Conservation (phyloP, 2,888 invertebrate species). For the Pharmacophagus antenor region DNA sequence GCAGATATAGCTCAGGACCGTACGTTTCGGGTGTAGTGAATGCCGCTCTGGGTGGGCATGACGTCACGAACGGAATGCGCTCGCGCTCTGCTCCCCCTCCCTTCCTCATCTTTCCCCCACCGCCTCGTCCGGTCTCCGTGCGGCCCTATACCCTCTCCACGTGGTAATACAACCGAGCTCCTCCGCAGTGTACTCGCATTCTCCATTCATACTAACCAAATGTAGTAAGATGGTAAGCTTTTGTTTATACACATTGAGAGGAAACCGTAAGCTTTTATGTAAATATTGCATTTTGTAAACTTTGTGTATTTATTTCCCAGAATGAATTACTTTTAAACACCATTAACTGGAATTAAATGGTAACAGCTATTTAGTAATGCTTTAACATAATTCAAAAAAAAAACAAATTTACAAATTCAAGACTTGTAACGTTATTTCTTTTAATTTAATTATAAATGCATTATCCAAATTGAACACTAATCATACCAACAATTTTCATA, state of each 20-base stretch:
- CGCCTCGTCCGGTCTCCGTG: conserved; percentile 40
- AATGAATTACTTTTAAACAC: too few species aligned
- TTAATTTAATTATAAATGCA: too few species aligned
- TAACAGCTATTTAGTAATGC: too few species aligned
- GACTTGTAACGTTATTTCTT: too few species aligned
- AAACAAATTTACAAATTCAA: too few species aligned
- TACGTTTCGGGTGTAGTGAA: conserved; percentile 65
- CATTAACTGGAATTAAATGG: too few species aligned
- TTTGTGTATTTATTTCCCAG: background rate
- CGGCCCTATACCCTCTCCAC: conserved; percentile 47
- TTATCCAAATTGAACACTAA: too few species aligned
- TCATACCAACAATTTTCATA: too few species aligned
- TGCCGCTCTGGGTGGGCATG: conserved; percentile 79
- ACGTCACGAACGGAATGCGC: conserved; percentile 79
- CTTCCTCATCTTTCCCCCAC: conserved; percentile 48
- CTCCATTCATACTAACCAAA: conserved; percentile 58
- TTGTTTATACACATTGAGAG: conserved; percentile 1
- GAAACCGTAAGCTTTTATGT: background rate
- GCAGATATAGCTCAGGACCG: conserved; percentile 60
- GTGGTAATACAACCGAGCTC: conserved; percentile 56
- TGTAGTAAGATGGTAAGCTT: conserved; percentile 44
- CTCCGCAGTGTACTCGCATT: conserved; percentile 41
- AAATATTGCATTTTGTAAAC: background rate
- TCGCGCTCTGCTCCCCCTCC: conserved; percentile 53
- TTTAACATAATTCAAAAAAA: too few species aligned